Base-by-base conservation (phyloP, 2,888 invertebrate genomes). In the Dendrolimus pini region DNA sequence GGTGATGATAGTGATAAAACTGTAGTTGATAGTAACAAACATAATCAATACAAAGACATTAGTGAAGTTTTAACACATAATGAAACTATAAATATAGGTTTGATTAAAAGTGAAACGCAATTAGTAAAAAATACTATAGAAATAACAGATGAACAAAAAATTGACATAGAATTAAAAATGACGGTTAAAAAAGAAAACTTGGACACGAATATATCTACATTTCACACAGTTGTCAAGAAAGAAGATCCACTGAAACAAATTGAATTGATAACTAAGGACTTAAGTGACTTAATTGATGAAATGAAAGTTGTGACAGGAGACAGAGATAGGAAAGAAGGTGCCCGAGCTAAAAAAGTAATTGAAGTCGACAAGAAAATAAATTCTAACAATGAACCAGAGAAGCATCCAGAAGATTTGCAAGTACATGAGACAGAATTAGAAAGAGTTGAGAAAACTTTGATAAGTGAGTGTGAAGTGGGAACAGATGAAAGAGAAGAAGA, bases 231-330 rank as follows among this genome's bases (percentile, higher is more conserved):
- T 65, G 71, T 76, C 61, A 67, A 65, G 63, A 68, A 75, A 61
- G 72, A 71, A 58, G 68, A 73, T 55, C 75, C 85, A 52, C 77
- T 88, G 73, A 76, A 80, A 61, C 75, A 87, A 66, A 80, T 91
- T 55, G 83, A 82, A 69, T 78, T 80, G 18, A 79, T 86, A 53
- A 83, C 85, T 10, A 82, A 90, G 64, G 86, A 90, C 60, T 73
- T 92, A 61, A 83, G 86, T 14, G 80, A 85, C 60, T 73, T 91
- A 1, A 85, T 86, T 59, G 78, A 85, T 65, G 85, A 86, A 64
- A 86, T 87, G 77, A 81, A 76, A 60, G 82, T 78, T 66, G 64
- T 86, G 63, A 77, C 86, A 7, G 41, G 81, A 77, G 63, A 75
- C 12, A 47, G 47, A 47, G 47, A 10, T 47, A 47, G 12, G 12